Percentiles rank a stretch among this genome's conserved stretches.
phyloP scores from a whole-genome alignment of 1,140 invertebrate genomes.

The Drosophila oshimai region DNA sequence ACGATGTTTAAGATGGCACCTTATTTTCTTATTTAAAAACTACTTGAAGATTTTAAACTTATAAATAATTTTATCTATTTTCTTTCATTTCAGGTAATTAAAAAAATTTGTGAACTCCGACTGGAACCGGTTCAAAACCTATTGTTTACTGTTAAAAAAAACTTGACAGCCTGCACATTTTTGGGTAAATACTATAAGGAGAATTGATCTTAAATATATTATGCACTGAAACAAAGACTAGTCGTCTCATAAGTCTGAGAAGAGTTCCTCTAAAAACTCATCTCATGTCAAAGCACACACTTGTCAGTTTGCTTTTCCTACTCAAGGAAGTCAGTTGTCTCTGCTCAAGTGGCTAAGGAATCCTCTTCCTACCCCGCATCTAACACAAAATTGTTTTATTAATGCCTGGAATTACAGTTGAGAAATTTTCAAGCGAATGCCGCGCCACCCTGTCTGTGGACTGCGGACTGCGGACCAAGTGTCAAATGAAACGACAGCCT shows the following conservation, averaged over 20 bases:
- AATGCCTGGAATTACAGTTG: conserved; percentile 37
- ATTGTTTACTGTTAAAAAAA: too few species aligned
- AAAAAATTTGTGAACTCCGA: neutral
- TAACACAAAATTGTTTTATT: conserved; percentile 35
- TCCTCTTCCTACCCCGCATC: conserved; percentile 11
- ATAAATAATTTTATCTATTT: neutral
- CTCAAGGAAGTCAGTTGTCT: conserved; percentile 36
- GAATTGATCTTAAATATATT: too few species aligned
- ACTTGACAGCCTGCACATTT: too few species aligned
- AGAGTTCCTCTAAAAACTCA: neutral
- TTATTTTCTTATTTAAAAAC: neutral
- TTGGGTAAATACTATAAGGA: too few species aligned
- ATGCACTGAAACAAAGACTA: neutral
- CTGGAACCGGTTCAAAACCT: too few species aligned
- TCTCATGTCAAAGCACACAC: conserved; percentile 9
- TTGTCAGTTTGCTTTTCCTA: neutral
- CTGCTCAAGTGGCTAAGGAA: conserved; percentile 14
- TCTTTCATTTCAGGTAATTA: conserved; percentile 18
- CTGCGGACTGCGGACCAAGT: conserved; percentile 29
- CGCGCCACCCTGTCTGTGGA: conserved; percentile 9
- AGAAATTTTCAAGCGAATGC: conserved; percentile 27
- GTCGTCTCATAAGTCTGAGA: neutral
- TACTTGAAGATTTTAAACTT: neutral
- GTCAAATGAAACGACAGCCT: conserved; percentile 40
- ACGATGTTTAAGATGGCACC: too few species aligned